These are phyloP conservation scores for Trisateles emortualis DNA, from an alignment of 2,888 invertebrate genomes.

Conservation along the genomic window DNA sequence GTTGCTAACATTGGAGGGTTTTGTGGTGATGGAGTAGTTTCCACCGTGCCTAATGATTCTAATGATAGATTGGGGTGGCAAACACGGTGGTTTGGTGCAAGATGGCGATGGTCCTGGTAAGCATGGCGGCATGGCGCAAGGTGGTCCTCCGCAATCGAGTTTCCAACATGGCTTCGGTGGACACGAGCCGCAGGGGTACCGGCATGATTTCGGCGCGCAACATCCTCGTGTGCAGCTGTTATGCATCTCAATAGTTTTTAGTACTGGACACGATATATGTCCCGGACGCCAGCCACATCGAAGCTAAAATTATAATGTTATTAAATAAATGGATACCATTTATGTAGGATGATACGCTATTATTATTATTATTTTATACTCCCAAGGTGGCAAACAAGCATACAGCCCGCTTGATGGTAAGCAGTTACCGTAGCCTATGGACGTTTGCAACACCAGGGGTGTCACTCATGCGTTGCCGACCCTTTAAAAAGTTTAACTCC, in stretches of 20 bases:
- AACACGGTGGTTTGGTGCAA: slow-evolving; percentile 43
- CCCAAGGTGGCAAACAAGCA: no score
- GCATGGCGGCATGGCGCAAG: slow-evolving; percentile 42
- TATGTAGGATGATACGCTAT: not conserved
- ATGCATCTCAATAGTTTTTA: slow-evolving; percentile 73
- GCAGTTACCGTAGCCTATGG: no score
- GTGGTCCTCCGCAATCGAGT: not conserved
- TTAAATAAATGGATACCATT: not conserved
- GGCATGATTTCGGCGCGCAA: slow-evolving; percentile 35
- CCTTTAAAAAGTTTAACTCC: no score
- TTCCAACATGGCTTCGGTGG: not conserved
- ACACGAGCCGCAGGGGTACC: not conserved
- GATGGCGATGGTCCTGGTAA: not conserved
- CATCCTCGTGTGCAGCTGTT: slow-evolving; percentile 65
- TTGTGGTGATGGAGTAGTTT: slow-evolving; percentile 75
- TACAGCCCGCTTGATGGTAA: no score
- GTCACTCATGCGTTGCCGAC: no score
- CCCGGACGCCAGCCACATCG: slow-evolving; percentile 83
- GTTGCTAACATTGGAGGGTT: slow-evolving; percentile 73
- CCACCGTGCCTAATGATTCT: slow-evolving; percentile 74
- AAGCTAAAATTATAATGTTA: slow-evolving; percentile 56
- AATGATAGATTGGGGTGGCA: slow-evolving; percentile 64
- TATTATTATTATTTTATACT: no score
- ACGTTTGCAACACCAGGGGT: no score
- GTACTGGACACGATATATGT: slow-evolving; percentile 79